Conservation (phyloP, 2,888 invertebrate genomes). For the Drosophila leonis region DNA sequence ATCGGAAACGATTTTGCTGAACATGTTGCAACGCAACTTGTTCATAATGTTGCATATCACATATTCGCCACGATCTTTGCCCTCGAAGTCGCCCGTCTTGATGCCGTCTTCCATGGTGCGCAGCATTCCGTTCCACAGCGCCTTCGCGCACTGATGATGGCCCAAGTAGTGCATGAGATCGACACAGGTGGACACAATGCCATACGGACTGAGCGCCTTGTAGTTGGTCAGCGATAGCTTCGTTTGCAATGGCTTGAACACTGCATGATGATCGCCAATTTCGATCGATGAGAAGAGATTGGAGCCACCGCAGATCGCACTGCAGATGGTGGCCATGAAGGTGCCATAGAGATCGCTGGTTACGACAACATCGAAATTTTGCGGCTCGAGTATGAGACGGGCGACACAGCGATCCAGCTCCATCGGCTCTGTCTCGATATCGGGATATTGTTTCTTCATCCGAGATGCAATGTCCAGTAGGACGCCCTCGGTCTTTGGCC, state of each 20-base stretch:
- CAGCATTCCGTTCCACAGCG: conserved; percentile 60
- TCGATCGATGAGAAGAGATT: conserved; percentile 75
- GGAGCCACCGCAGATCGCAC: conserved; percentile 77
- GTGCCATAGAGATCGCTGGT: conserved; percentile 77
- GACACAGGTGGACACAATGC: conserved; percentile 66
- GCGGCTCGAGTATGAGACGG: conserved; percentile 60
- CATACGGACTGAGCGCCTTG: conserved; percentile 72
- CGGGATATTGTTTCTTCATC: conserved; percentile 29
- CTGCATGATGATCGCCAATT: conserved; percentile 72
- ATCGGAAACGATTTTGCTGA: conserved; percentile 9
- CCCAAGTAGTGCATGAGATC: conserved; percentile 68
- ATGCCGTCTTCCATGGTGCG: conserved; percentile 69
- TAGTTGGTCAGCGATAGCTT: conserved; percentile 73
- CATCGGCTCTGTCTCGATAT: conserved; percentile 64
- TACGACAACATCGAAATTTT: conserved; percentile 72
- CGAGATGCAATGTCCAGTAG: conserved; percentile 54
- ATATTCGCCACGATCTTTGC: conserved; percentile 63
- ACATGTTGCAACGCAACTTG: conserved; percentile 51
- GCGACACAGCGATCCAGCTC: conserved; percentile 60
- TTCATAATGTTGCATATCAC: conserved; percentile 72
- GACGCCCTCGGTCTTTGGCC: conserved; percentile 71
- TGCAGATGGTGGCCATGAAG: conserved; percentile 69
- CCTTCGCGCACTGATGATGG: conserved; percentile 47
- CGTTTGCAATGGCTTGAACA: conserved; percentile 81
- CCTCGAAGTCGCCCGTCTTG: conserved; percentile 68